Evolutionary conservation across 2,797 vertebrate species (phyloP).

Genomic region (Manis pentadactyla): DNA sequence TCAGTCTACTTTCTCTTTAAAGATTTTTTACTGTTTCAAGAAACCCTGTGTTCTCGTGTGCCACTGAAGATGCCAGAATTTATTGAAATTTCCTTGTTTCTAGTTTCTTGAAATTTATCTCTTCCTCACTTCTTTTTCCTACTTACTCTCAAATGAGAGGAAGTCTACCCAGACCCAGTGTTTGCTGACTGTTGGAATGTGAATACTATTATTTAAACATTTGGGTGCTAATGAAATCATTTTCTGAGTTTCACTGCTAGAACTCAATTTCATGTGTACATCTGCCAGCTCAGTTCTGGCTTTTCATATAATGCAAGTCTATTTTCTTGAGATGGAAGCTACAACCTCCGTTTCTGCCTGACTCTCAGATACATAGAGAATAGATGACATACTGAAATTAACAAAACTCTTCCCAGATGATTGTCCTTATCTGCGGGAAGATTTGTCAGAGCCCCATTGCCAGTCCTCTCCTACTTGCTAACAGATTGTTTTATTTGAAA

Average conservation of each 20-base stretch:
- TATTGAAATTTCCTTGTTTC: constrained; percentile 8
- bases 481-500: neutral
- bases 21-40: constrained; percentile 7
- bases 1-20: neutral
- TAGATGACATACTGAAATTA: constrained; percentile 12
- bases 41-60: neutral
- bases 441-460: neutral
- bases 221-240: constrained; percentile 23
- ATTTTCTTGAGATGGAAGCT: constrained; percentile 29
- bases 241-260: constrained; percentile 17
- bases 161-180: neutral
- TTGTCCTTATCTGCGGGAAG: neutral
- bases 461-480: neutral
- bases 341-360: neutral
- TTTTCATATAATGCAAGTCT: constrained; percentile 32
- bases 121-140: neutral
- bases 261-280: neutral
- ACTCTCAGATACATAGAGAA: neutral
- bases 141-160: neutral
- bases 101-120: neutral
- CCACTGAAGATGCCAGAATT: neutral
- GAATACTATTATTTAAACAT: neutral
- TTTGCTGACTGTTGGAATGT: neutral
- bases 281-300: neutral
- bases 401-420: neutral